Conservation (phyloP, 2,113 vertebrate genomes). For the Synodontis membranacea region DNA sequence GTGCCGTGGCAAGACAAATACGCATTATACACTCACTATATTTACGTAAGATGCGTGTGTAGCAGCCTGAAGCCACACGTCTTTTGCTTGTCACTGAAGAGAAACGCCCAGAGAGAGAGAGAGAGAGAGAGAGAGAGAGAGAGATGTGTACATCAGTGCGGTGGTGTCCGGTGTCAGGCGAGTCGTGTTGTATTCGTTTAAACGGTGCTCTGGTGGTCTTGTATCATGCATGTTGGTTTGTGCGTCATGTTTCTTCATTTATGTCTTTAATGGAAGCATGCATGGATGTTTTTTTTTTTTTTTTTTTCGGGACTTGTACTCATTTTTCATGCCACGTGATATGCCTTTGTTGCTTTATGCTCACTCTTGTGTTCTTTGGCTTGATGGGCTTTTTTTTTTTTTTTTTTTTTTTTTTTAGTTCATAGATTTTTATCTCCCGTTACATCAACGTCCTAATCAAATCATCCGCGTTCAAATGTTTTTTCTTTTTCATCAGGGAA, state of each 20-base stretch:
- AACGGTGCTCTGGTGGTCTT: neutral
- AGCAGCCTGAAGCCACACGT: neutral
- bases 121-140: conserved; percentile 5
- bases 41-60: conserved; percentile 28
- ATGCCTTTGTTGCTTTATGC: conserved; percentile 21
- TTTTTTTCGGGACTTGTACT: neutral
- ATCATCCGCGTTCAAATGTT: conserved; percentile 1
- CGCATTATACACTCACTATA: conserved; percentile 44
- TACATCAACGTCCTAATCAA: conserved; percentile 1
- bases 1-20: conserved; percentile 21
- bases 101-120: neutral
- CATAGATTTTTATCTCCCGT: neutral
- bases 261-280: neutral
- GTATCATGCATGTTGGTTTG: neutral
- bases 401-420: neutral
- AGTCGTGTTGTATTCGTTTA: neutral
- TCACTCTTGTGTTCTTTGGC: neutral
- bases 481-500: conserved; percentile 4
- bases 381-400: neutral
- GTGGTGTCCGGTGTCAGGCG: neutral
- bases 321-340: neutral
- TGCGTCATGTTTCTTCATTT: neutral
- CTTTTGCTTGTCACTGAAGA: neutral
- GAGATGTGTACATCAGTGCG: neutral
- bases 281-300: neutral